Base-by-base conservation (phyloP, 1,140 invertebrate species). In the Drosophila nigromelanica region DNA sequence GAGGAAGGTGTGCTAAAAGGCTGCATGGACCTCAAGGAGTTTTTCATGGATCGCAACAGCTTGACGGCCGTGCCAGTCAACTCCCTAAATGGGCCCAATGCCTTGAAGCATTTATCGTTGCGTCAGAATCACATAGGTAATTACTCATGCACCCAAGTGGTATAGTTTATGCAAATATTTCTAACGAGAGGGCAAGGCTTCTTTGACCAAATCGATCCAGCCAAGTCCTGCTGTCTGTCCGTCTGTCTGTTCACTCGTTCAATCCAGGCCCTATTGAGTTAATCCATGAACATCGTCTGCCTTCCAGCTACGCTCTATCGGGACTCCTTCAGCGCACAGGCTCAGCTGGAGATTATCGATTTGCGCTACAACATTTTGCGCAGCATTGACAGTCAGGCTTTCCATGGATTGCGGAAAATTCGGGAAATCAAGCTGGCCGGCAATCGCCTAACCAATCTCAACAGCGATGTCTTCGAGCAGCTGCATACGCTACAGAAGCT, bases 1-100 rank as follows among this genome's bases (percentile, higher is more conserved):
- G 97, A 98, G 81, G 96, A 97, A 80, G 96, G 96, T 1, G 94
- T 98, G 35, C 93, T 98, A 3, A 96, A 97, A 92, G 96, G 96
- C 0, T 97, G 97, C 80, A 91, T 94, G 7, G 94, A 95, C 76
- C 76, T 91, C 0, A 92, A 98, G 94, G 95, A 97, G 92, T 93
- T 98, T 35, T 94, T 95, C 80, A 91, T 98, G 70, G 95, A 97
- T 90, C 93, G 94, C 50, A 98, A 98, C 91, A 95, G 96, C 85
- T 92, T 87, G 48, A 69, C 76, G 1, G 43, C 76, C 4, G 94
- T 97, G n/a, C 97, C 97, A 4, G 95, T 95, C 5, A 93, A 94
- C 11, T 96, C 96, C 0, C 91, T 98, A 5, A 96, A 97, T 83
- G 96, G 96, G 24, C 96, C 96, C 4, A 93, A 93, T 80, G 93